Percentiles rank a stretch among this genome's conserved stretches.
Conservation (phyloP, 30 jellyfish, hydroid and myxozoan species). For the Thelohanellus kitauei region DNA sequence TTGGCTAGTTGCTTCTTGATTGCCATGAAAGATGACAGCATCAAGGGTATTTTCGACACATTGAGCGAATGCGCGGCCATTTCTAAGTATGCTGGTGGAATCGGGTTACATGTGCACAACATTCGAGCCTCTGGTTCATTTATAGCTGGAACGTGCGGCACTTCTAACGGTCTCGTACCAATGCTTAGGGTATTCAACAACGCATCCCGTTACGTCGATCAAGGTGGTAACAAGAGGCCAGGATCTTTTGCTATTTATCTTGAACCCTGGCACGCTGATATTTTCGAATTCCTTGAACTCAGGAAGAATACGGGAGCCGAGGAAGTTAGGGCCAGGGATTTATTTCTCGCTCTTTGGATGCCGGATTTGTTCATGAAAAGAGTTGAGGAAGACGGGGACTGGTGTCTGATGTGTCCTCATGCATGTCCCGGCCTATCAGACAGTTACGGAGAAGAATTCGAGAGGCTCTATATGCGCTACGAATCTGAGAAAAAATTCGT, state of each 20-base stretch:
- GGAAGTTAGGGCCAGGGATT: conserved; percentile 49
- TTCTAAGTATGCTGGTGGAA: conserved; percentile 98
- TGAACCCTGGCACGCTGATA: conserved; percentile 97
- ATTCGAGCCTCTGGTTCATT: conserved; percentile 72
- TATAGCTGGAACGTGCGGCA: conserved; percentile 79
- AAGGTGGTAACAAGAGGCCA: conserved; percentile 91
- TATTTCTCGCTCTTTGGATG: conserved; percentile 50
- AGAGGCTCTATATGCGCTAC: conserved; percentile 27
- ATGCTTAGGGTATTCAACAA: conserved; percentile 52
- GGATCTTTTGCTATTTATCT: conserved; percentile 70
- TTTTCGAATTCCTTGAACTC: conserved; percentile 36
- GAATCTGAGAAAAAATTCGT: conserved; percentile 30
- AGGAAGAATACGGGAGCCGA: conserved; percentile 75
- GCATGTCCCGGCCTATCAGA: conserved; percentile 85
- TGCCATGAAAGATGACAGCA: conserved; percentile 81
- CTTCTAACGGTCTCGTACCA: conserved; percentile 64
- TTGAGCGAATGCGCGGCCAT: conserved; percentile 77
- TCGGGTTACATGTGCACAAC: conserved; percentile 75
- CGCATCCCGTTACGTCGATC: conserved; percentile 70
- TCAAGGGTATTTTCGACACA: conserved; percentile 87
- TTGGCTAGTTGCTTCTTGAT: conserved; percentile 74
- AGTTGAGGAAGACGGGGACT: conserved; percentile 26
- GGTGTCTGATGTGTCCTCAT: conserved; percentile 91
- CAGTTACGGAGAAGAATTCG: conserved; percentile 69
- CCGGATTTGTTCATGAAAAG: conserved; percentile 79